Evolutionary conservation across 2,797 vertebrate species (phyloP), one percentile per base, ranked within the genome.

Genomic region (Mionectes olivaceus): DNA sequence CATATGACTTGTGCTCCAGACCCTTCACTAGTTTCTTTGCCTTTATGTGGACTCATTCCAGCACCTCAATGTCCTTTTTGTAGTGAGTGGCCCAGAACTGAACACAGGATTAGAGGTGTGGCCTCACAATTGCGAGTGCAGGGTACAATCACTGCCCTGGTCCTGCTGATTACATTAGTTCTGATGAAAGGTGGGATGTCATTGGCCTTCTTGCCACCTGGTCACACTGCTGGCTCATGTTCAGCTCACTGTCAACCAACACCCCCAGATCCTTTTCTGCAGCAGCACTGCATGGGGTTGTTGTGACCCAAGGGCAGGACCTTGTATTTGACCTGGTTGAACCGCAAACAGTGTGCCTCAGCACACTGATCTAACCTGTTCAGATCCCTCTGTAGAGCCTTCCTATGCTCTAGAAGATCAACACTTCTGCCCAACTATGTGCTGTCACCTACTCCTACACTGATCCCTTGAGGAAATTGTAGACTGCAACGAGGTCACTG

Each of bases 401-500:
- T 64, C 10, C 61, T 44, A 1, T 15, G 13, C 39, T 63, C 28
- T 28, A 43, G 23, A 9, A 41, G 28, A 61, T 41, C 19, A 63
- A 32, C 10, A 17, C 9, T 35, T 16, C 33, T 14, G 15, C 23
- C 24, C 24, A 47, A 5, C 35, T 35, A 47, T 23, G 23, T 44
- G 23, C 14, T 19, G 43, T n/a, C 30, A 47, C 5, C 22, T 41
- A 22, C 30, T 27, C 9, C 17, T 22, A 28, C 4, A 19, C 13
- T 5, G 0, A 35, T 71, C 3, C 23, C 25, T 22, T 3, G 5
- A 46, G 13, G 35, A 64, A 35, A 21, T 6, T 46, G 11, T 9
- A 64, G 41, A 27, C 10, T 35, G 2, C 1, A 21, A 75, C 32
- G 22, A 63, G 5, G 10, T 43, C 30, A 53, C 23, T 43, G 18